Conservation (phyloP, 2,113 vertebrate species). For the Arizona elegans region DNA sequence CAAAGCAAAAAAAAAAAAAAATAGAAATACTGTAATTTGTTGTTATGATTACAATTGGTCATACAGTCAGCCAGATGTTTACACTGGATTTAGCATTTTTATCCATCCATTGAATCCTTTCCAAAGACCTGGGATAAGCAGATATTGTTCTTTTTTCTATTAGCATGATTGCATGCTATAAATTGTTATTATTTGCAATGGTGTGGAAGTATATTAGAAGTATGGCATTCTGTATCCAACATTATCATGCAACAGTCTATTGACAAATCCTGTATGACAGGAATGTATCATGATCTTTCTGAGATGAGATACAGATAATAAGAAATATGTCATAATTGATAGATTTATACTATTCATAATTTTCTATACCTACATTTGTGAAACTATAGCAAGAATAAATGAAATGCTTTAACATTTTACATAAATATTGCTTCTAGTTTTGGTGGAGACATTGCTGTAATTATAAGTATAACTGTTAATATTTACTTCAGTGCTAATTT, state of each 20-base stretch:
- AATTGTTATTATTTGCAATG: neutral
- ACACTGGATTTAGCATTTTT: too few species aligned
- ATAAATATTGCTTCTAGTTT: conserved; percentile 4
- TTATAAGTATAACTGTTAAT: neutral
- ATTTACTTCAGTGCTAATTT: neutral
- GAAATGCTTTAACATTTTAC: neutral
- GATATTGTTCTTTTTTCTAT: too few species aligned
- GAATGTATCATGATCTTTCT: neutral
- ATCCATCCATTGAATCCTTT: too few species aligned
- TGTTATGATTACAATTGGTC: neutral
- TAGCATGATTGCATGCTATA: neutral
- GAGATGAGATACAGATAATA: neutral
- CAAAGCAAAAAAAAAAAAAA: neutral
- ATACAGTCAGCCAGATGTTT: too few species aligned
- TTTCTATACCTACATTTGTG: neutral
- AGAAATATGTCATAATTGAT: neutral
- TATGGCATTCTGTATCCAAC: neutral
- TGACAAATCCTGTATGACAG: neutral
- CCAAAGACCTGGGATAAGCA: too few species aligned
- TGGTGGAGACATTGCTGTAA: neutral
- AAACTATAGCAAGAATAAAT: neutral
- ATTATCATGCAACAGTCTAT: neutral
- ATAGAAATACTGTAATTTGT: neutral
- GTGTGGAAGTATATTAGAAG: neutral
- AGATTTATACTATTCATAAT: neutral